Evolutionary conservation across 1,140 invertebrate genomes (phyloP).

Genomic region (Littorina saxatilis): DNA sequence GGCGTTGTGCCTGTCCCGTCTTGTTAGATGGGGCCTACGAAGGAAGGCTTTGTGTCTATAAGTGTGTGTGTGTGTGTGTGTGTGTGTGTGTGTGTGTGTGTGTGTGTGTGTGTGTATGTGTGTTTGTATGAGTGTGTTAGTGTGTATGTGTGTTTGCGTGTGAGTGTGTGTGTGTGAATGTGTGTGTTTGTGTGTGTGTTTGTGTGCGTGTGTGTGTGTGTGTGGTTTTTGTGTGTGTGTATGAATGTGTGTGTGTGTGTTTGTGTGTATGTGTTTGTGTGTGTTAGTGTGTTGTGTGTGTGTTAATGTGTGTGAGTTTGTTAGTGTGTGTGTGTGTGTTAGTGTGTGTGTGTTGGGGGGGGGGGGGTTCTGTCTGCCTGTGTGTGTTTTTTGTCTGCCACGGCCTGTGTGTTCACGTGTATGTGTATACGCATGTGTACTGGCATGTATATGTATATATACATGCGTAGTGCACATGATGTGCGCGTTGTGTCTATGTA

Average conservation of each 20-base stretch:
- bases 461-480: neutral
- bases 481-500: neutral
- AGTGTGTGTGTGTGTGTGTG: constrained; percentile 4
- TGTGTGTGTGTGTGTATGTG: neutral
- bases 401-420: neutral
- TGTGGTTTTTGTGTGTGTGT: neutral
- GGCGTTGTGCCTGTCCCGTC: too few species aligned
- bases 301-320: neutral
- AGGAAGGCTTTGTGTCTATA: neutral
- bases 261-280: neutral
- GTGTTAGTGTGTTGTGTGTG: neutral
- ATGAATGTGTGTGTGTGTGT: neutral
- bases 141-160: neutral
- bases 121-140: neutral
- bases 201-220: neutral
- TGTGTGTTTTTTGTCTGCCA: neutral
- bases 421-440: neutral
- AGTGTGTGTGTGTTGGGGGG: neutral
- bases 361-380: neutral
- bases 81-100: constrained; percentile 15
- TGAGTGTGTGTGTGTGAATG: neutral
- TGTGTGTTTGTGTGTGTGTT: neutral
- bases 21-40: too few species aligned
- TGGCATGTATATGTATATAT: neutral
- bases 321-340: constrained; percentile 1